Percentiles rank a stretch among this genome's conserved stretches.
These are phyloP conservation scores for Microplitis mediator DNA, from an alignment of 1,140 invertebrate genomes.

Conservation along the genomic window DNA sequence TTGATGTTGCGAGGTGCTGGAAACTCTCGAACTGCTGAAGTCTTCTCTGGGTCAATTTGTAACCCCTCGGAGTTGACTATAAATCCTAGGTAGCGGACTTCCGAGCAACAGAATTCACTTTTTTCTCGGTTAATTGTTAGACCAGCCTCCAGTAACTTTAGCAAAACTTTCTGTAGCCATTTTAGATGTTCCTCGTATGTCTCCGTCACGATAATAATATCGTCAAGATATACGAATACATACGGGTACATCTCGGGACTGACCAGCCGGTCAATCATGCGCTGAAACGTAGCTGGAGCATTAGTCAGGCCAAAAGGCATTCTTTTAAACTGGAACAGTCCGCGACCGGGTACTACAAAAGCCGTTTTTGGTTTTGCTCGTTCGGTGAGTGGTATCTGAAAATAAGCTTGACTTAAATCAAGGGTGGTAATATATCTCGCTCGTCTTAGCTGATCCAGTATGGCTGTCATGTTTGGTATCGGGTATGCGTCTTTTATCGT, in stretches of 20 bases:
- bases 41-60: slow-evolving; percentile 30
- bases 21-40: slow-evolving; percentile 39
- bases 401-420: slow-evolving; percentile 46
- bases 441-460: slow-evolving; percentile 29
- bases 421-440: slow-evolving; percentile 37
- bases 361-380: too few species aligned
- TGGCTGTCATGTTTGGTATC: slow-evolving; percentile 36
- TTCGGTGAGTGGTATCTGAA: too few species aligned
- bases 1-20: slow-evolving; percentile 45
- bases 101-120: not conserved
- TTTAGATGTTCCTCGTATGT: slow-evolving; percentile 4
- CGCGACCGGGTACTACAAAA: too few species aligned
- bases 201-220: slow-evolving; percentile 3
- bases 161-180: not conserved
- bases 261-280: too few species aligned
- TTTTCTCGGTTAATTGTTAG: not conserved
- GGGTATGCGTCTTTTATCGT: slow-evolving; percentile 45
- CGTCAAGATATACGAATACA: slow-evolving; percentile 35
- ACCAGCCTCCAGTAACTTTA: slow-evolving; percentile 37
- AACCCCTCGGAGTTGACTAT: not conserved
- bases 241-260: too few species aligned
- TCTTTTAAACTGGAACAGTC: too few species aligned
- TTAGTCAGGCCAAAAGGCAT: too few species aligned
- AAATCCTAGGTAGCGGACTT: slow-evolving; percentile 1
- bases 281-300: too few species aligned